Evolutionary conservation across 2,888 invertebrate species (phyloP), one percentile per base, ranked within the genome.

Genomic region (Synergus itoensis): DNA sequence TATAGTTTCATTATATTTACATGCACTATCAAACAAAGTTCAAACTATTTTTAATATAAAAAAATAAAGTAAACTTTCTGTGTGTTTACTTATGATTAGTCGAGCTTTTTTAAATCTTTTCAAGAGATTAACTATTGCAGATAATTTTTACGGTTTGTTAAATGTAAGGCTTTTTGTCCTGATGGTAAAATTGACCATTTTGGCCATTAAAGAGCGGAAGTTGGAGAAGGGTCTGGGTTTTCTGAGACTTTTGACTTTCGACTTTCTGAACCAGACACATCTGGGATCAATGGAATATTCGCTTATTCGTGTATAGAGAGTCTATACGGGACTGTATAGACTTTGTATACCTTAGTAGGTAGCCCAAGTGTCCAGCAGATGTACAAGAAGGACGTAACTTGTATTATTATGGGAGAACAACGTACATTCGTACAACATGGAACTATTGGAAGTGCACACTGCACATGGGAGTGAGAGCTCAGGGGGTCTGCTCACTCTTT

Each of bases 361-460:
- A 64, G 83, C 77, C 85, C 85, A 87, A 88, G 87, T 87, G 88
- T 89, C 85, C 86, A 83, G 84, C 89, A 88, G 88, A 88, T 88
- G 88, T 87, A 87, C 82, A 62, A 81, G 79, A 77, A 64, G 76
- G 53, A 45, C 73, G 41, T 79, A 79, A 78, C 73, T 80, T 79
- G 79, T 81, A 86, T 86, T 87, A 88, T 87, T 85, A 87, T 87
- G 84, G 82, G 82, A 87, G 83, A 78, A 76, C 36, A 75, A 75
- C 16, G 5, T 36, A 36, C 36, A 36, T 36, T 36, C 36, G 76
- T 53, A 28, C 36, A 40, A 77, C 63, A 80, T 12, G 78, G 76
- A 69, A n/a, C 43, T 65, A 65, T 45, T n/a, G 28, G 18, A n/a
- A 73, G 14, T 73, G 41, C 41, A 69, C 36, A 67, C 45, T 67